Conservation (phyloP, 1,140 invertebrate species). For the Drosophila erecta region DNA sequence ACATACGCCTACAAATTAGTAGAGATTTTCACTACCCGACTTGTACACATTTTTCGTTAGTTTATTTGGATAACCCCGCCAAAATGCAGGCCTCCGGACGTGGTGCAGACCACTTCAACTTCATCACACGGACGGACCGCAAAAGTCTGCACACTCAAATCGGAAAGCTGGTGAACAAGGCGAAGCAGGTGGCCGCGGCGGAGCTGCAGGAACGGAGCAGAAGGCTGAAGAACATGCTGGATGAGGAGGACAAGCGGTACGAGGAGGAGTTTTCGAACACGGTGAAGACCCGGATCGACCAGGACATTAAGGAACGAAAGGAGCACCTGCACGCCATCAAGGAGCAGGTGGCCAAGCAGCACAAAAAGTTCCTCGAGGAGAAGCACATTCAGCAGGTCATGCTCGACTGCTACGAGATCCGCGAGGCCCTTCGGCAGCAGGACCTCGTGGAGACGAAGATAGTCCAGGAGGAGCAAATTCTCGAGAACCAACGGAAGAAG, state of each 20-base stretch:
- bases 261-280: conserved; percentile 73
- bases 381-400: conserved; percentile 71
- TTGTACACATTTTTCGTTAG: conserved; percentile 8
- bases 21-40: conserved; percentile 10
- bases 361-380: conserved; percentile 54
- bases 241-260: conserved; percentile 66
- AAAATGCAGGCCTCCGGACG: conserved; percentile 52
- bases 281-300: conserved; percentile 67
- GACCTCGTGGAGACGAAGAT: conserved; percentile 56
- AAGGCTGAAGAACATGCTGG: conserved; percentile 55
- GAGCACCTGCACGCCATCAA: conserved; percentile 60
- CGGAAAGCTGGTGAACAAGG: conserved; percentile 61
- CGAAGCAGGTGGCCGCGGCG: conserved; percentile 43
- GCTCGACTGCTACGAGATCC: conserved; percentile 73
- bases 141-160: conserved; percentile 72
- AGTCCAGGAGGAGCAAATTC: conserved; percentile 72
- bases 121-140: conserved; percentile 68
- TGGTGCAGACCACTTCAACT: conserved; percentile 62
- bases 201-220: conserved; percentile 57
- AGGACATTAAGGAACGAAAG: conserved; percentile 67
- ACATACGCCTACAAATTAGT: conserved; percentile 8
- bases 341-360: conserved; percentile 44
- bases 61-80: neutral
- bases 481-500: conserved; percentile 59
- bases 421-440: conserved; percentile 61